Evolutionary conservation across 2,797 vertebrate species (phyloP).

Genomic region (Strix occidentalis): DNA sequence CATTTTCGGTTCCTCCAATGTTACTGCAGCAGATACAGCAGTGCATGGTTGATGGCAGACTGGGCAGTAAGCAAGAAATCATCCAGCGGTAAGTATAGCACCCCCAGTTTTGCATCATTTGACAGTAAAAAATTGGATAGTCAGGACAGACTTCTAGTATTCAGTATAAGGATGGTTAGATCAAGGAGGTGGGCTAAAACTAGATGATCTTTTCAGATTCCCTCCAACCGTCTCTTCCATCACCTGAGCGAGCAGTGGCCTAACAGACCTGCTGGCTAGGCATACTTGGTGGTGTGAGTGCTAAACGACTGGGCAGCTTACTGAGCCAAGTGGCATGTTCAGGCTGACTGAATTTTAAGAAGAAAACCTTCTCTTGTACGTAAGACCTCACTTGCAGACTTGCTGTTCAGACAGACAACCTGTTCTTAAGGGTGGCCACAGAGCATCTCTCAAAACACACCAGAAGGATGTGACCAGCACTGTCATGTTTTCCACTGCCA

Average conservation of each 20-base stretch:
- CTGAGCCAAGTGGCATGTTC: not conserved
- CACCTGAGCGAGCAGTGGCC: fast-evolving
- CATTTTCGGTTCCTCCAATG: not conserved
- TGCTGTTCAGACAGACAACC: not conserved
- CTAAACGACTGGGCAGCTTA: not conserved
- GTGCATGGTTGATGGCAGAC: not conserved
- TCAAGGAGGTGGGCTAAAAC: not conserved
- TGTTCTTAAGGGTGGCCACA: not conserved
- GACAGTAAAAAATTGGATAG: not conserved
- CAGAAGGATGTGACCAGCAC: not conserved
- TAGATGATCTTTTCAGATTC: not conserved
- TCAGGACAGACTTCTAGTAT: not conserved
- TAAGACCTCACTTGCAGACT: not conserved
- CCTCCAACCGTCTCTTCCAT: not conserved
- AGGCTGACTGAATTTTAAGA: not conserved
- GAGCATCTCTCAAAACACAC: not conserved
- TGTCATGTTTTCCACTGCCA: not conserved
- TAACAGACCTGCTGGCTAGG: not conserved
- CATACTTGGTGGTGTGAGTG: not conserved
- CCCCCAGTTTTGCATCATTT: not conserved
- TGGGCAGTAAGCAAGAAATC: not conserved
- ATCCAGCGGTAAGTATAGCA: not conserved
- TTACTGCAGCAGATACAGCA: not conserved
- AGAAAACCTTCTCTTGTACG: not conserved
- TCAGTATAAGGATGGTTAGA: not conserved